Base-by-base conservation (phyloP, 2,888 invertebrate genomes). In the Pterostichus niger region DNA sequence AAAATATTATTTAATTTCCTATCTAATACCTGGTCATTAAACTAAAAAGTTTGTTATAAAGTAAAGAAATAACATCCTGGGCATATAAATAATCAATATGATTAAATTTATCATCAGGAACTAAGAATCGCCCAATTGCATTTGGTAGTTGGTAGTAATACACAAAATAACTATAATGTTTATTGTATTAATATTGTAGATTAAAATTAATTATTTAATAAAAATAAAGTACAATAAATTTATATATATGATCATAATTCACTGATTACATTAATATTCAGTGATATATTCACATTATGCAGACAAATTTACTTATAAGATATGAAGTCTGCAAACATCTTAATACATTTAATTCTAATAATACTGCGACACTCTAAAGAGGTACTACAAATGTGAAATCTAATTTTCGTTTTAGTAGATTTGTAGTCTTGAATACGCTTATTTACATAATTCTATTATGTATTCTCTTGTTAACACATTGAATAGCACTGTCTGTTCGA, bases 41-140 rank as follows among this genome's bases (percentile, higher is more conserved):
- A 54, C 33, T 76, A 33, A 76, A 76, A 9, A 76, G 7, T 44
- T 44, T 71, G 40, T 71, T 44, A 71, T 71, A 71, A 6, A 71
- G 17, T 44, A 71, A 15, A 10, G 71, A 1, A 17, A 71, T 15
- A 15, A 46, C 71, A 71, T 71, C 71, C 6, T 71, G 44, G 6
- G 71, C 71, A 17, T 44, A 71, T 71, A 71, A 71, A 17, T 15
- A 71, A 44, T 71, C 71, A 35, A 46, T 17, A 46, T 71, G 71
- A 35, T 35, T 44, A 44, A 71, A 71, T 15, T 71, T 71, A 1
- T 15, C 71, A 71, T 71, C 40, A 13, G 40, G 17, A 44, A 71
- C 40, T 71, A 35, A 15, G 46, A 15, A 71, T 5, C 6, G 11
- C 10, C 7, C 40, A 71, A 71, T n/a, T 6, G 17, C 3, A 46